phyloP scores from a whole-genome alignment of 2,797 vertebrate genomes.

The Aselliscus stoliczkanus region DNA sequence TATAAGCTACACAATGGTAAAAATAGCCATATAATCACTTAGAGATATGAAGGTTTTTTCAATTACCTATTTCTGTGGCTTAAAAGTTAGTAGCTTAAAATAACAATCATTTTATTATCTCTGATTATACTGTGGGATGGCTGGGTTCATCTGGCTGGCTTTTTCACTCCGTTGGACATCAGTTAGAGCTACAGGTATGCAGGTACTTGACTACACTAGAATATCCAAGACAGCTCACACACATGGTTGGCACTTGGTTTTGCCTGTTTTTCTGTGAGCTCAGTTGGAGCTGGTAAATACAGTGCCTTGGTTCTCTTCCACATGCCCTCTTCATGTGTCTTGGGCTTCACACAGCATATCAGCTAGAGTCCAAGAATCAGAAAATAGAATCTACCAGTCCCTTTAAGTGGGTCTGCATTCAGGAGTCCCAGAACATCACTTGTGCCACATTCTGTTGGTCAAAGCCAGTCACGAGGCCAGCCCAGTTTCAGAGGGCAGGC shows the following conservation, averaged over 20 bases:
- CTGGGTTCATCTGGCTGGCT: neutral
- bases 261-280: neutral
- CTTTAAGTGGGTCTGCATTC: neutral
- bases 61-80: neutral
- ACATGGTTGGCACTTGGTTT: neutral
- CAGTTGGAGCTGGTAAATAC: neutral
- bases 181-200: neutral
- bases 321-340: neutral
- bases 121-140: neutral
- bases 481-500: neutral
- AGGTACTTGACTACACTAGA: neutral
- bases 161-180: neutral
- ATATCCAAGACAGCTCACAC: neutral
- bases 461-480: neutral
- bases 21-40: neutral
- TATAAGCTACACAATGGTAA: neutral
- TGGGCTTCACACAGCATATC: neutral
- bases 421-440: neutral
- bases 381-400: neutral
- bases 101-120: neutral
- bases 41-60: neutral
- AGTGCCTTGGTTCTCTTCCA: neutral
- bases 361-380: neutral
- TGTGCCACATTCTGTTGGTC: neutral
- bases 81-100: constrained; percentile 3